Percentiles rank a stretch among this genome's conserved stretches.
Conservation (phyloP, 2,888 invertebrate genomes). For the Conomelus anceps region DNA sequence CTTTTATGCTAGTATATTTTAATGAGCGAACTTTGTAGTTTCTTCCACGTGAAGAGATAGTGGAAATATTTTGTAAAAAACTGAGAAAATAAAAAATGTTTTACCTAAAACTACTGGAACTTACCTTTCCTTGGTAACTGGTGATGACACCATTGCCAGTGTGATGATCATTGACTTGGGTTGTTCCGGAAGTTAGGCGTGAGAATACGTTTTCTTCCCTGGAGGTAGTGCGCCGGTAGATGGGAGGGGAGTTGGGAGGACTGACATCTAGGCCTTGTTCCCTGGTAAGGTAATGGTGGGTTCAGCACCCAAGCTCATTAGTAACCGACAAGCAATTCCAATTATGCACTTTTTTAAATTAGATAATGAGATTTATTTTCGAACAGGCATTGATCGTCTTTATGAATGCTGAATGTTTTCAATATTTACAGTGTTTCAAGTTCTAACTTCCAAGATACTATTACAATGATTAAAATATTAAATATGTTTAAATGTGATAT, state of each 20-base stretch:
- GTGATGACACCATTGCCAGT: slow-evolving; percentile 49
- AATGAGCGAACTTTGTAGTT: too few species aligned
- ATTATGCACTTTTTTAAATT: too few species aligned
- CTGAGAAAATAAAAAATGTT: too few species aligned
- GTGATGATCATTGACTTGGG: slow-evolving; percentile 45
- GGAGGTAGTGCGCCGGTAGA: slow-evolving; percentile 46
- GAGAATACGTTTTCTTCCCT: slow-evolving; percentile 65
- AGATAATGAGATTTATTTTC: too few species aligned
- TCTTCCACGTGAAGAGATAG: too few species aligned
- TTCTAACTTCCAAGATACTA: neutral
- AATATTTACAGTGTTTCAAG: neutral
- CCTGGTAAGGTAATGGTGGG: slow-evolving; percentile 37
- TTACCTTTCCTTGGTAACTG: slow-evolving; percentile 52
- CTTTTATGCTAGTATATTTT: too few species aligned
- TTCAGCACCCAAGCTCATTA: slow-evolving; percentile 2
- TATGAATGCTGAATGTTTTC: too few species aligned
- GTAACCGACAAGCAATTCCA: neutral
- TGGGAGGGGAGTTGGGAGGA: slow-evolving; percentile 55
- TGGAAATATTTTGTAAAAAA: neutral
- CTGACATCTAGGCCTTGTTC: slow-evolving; percentile 50
- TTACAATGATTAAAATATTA: too few species aligned
- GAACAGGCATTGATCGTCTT: too few species aligned
- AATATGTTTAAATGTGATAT: too few species aligned
- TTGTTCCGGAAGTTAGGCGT: slow-evolving; percentile 56
- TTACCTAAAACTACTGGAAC: slow-evolving; percentile 16